Base-by-base conservation (phyloP, 2,888 invertebrate species). In the Pyralis farinalis region DNA sequence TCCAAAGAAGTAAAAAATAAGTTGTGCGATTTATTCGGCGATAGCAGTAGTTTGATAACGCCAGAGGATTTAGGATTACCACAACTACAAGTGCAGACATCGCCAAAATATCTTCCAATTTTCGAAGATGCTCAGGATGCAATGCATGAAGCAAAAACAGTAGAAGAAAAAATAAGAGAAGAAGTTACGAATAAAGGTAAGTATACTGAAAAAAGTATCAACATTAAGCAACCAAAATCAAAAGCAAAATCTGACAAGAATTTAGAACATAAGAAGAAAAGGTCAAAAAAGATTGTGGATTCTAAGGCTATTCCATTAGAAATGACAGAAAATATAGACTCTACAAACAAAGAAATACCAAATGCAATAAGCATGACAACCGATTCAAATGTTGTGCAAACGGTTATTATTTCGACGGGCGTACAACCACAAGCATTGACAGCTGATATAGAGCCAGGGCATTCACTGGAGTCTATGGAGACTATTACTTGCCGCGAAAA, bases 11-110 rank as follows among this genome's bases (percentile, higher is more conserved):
- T 52, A 9, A 63, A 67, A 40, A 57, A 55, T 16, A 84, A 78
- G 53, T 81, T 86, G 44, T 60, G 53, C 42, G 86, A 85, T 42
- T 55, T 86, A 3, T 87, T 86, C 61, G 87, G 85, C 27, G 87
- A 88, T 27, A 82, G 75, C 50, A 75, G 58, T 43, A 87, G 87
- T 68, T 61, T 88, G 46, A 82, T 88, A 54, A 80, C 76, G 21
- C 86, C 83, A 6, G 85, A 83, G 52, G 87, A 88, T 55, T 68
- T 88, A 49, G 82, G 80, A 35, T 53, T 83, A 46, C 46, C 51
- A 22, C 10, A 46, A n/a, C 25, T 42, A 7, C 34, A 53, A 41
- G 44, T 47, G 16, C 49, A 52, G 21, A 32, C 37, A n/a, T 28
- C 47, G 8, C 51, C 47, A 20, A 59, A 60, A 46, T 79, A 69